These are phyloP conservation scores for Carassius carassius DNA, from an alignment of 2,113 vertebrate species.

Conservation along the genomic window DNA sequence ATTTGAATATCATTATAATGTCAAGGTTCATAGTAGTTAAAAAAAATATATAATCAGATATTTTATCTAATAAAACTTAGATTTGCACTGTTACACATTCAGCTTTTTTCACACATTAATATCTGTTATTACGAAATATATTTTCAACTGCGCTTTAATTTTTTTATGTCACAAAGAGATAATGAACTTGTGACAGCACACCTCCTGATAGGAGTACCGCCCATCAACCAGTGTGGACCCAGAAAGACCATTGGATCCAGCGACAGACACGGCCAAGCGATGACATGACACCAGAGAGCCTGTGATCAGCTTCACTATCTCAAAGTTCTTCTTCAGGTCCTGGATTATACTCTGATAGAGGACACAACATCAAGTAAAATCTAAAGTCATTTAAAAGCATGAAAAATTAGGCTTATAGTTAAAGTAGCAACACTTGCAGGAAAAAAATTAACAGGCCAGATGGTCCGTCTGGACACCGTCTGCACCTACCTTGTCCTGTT, in stretches of 20 bases:
- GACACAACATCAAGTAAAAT: neutral
- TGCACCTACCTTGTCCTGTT: conserved; percentile 93
- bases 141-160: neutral
- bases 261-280: conserved; percentile 84
- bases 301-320: conserved; percentile 96
- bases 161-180: neutral
- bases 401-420: neutral
- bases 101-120: neutral
- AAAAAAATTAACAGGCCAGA: neutral
- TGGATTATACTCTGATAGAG: conserved; percentile 93
- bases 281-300: conserved; percentile 94
- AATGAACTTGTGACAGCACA: conserved; percentile 54
- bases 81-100: neutral
- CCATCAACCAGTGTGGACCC: conserved; percentile 89
- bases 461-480: neutral
- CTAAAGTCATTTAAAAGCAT: neutral
- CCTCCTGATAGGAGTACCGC: conserved; percentile 95
- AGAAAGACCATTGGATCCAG: conserved; percentile 85
- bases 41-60: neutral
- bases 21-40: too few species aligned
- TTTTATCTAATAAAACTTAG: neutral
- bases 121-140: neutral
- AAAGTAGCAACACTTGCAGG: neutral
- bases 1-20: too few species aligned
- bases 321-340: conserved; percentile 98